These are phyloP conservation scores for Palloptera scutellata DNA, from an alignment of 2,888 invertebrate species.

Conservation along the genomic window DNA sequence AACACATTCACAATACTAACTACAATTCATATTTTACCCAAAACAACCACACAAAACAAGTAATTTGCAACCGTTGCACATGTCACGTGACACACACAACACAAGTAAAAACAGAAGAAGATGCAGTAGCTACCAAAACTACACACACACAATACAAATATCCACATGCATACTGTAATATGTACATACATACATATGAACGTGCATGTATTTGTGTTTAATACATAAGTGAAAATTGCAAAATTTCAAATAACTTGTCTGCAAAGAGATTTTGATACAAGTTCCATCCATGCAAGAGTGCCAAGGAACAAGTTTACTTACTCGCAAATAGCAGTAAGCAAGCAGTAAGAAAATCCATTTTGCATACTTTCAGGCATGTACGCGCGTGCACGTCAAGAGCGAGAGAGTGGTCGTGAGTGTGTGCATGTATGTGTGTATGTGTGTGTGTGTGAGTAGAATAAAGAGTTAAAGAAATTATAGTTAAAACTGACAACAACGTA, in stretches of 20 bases:
- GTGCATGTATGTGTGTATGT: neutral
- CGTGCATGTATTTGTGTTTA: neutral
- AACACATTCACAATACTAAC: neutral
- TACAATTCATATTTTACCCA: neutral
- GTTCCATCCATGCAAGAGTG: neutral
- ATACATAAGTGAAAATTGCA: constrained; percentile 2
- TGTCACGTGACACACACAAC: neutral
- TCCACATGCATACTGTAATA: neutral
- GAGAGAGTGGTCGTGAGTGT: neutral
- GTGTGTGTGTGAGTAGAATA: neutral
- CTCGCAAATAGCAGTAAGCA: neutral
- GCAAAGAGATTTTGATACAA: neutral
- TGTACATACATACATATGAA: neutral
- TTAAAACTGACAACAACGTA: too few relatives aligned
- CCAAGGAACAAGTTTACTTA: too few relatives aligned
- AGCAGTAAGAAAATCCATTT: neutral
- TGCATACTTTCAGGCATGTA: neutral
- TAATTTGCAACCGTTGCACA: constrained; percentile 5
- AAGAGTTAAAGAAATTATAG: too few relatives aligned
- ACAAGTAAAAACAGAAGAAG: neutral
- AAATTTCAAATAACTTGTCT: constrained; percentile 1
- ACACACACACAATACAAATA: neutral
- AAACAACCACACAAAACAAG: constrained; percentile 1
- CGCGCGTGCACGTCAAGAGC: neutral
- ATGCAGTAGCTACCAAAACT: neutral